These are phyloP conservation scores for Augochlorella aurata DNA, from an alignment of 2,888 invertebrate species.

Conservation along the genomic window DNA sequence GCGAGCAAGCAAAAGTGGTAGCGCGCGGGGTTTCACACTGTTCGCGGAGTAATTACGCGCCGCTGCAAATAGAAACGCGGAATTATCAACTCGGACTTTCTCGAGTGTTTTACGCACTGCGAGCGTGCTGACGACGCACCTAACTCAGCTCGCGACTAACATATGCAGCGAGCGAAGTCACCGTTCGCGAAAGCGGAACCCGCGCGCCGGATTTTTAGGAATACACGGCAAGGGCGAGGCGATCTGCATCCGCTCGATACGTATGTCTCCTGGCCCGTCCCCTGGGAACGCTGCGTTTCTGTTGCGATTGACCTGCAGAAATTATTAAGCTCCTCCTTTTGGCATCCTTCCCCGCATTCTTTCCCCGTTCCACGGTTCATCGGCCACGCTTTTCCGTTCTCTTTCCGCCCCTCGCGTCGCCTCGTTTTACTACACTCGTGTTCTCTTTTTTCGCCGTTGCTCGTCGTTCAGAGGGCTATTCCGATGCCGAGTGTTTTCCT, in stretches of 20 bases:
- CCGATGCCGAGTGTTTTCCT: slow-evolving; percentile 15
- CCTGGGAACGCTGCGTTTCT: slow-evolving; percentile 66
- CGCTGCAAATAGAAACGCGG: slow-evolving; percentile 34
- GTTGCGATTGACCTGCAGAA: slow-evolving; percentile 71
- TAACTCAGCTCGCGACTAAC: slow-evolving; percentile 1
- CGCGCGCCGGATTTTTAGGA: slow-evolving; percentile 50
- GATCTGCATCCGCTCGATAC: slow-evolving; percentile 68
- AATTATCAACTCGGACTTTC: slow-evolving; percentile 53
- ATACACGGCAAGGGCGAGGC: slow-evolving; percentile 62
- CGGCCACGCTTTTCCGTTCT: neutral
- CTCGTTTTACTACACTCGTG: neutral
- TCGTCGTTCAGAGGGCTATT: neutral
- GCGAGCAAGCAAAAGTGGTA: neutral
- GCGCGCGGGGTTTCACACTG: slow-evolving; percentile 33
- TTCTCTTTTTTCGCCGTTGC: slow-evolving; percentile 5
- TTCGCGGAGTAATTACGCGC: slow-evolving; percentile 45
- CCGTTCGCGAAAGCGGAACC: slow-evolving; percentile 33
- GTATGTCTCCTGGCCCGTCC: slow-evolving; percentile 70
- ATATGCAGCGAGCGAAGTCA: neutral
- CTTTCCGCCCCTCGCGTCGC: no score
- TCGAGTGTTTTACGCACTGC: slow-evolving; percentile 36
- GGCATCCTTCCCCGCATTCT: slow-evolving; percentile 19
- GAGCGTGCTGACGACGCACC: slow-evolving; percentile 16
- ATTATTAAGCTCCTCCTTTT: slow-evolving; percentile 70
- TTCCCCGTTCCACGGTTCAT: neutral